Evolutionary conservation across 2,797 vertebrate species (phyloP).

Genomic region (Cyprinodon diabolis): DNA sequence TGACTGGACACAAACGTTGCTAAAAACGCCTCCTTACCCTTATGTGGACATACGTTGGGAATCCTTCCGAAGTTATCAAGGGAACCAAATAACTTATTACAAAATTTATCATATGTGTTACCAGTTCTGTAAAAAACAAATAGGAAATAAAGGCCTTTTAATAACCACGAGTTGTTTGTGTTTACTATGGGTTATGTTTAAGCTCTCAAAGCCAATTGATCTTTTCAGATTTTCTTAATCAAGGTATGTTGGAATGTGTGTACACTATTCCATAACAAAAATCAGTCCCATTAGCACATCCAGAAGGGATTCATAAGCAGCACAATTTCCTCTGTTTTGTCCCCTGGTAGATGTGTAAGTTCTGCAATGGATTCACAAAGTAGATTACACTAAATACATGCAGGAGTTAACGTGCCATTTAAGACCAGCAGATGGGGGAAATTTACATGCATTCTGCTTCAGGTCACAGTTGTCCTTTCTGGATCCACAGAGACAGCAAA

Average conservation of each 20-base stretch:
- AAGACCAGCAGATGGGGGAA: not conserved
- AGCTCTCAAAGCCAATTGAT: conserved; percentile 22
- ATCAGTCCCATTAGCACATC: not conserved
- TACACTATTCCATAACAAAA: not conserved
- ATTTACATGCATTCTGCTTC: not conserved
- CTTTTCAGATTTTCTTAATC: not conserved
- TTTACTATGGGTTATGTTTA: conserved; percentile 52
- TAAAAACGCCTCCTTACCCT: conserved; percentile 82
- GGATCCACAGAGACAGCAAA: too few relatives aligned
- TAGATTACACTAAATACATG: not conserved
- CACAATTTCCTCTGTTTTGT: not conserved
- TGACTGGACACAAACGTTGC: conserved; percentile 84
- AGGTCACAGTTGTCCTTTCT: too few relatives aligned
- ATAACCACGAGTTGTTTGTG: conserved; percentile 73
- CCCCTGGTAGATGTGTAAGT: not conserved
- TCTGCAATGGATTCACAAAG: not conserved
- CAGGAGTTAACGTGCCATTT: not conserved
- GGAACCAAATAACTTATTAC: conserved; percentile 87
- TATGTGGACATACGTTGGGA: conserved; percentile 79
- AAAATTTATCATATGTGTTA: conserved; percentile 85
- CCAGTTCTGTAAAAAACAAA: conserved; percentile 84
- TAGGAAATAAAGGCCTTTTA: conserved; percentile 88
- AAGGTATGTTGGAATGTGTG: conserved; percentile 11
- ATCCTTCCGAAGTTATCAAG: conserved; percentile 82
- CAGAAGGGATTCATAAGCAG: too few relatives aligned